Evolutionary conservation across 2,797 vertebrate species (phyloP), one percentile per base, ranked within the genome.

Genomic region (Acridotheres tristis): DNA sequence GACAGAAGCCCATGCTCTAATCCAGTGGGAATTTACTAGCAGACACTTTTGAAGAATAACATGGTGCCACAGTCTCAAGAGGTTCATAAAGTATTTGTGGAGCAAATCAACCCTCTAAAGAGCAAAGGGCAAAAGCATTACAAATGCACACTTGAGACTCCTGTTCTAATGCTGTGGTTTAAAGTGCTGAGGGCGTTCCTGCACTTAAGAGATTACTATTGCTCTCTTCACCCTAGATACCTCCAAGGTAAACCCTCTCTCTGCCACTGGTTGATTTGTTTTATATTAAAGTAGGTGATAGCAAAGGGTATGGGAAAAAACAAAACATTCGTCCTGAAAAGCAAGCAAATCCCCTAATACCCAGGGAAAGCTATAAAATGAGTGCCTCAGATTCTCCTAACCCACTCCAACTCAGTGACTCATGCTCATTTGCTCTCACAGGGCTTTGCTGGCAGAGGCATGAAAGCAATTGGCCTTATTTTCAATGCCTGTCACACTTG

Each of bases 131-230:
- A 96, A 77, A 95, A 88, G 73, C 53, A 65, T 84, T 85, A 91
- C 72, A 57, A 94, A 92, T 63, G 84, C 47, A 82, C 77, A 58
- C 84, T 91, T 50, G 73, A 85, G 78, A 89, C 71, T 71, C 42
- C 77, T 59, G 78, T 45, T 90, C 86, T 61, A 74, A 81, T 40
- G 68, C 53, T 69, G 75, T 42, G 77, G 84, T 86, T 94, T 89
- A 55, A 93, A 89, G 86, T 76, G 87, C 93, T 25, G 54, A 95
- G 68, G 80, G 91, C 3, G 10, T 84, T 75, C 59, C 86, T 55
- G 77, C 94, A 91, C 85, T 96, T 93, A 90, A 55, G 53, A 97
- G 91, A 96, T 96, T 96, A 87, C 88, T 94, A 91, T 78, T 94
- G 91, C 85, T 91, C 82, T 92, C 78, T 80, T 94, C 89, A 93